Conservation (phyloP, 2,797 vertebrate species). For the Rhincodon typus region DNA sequence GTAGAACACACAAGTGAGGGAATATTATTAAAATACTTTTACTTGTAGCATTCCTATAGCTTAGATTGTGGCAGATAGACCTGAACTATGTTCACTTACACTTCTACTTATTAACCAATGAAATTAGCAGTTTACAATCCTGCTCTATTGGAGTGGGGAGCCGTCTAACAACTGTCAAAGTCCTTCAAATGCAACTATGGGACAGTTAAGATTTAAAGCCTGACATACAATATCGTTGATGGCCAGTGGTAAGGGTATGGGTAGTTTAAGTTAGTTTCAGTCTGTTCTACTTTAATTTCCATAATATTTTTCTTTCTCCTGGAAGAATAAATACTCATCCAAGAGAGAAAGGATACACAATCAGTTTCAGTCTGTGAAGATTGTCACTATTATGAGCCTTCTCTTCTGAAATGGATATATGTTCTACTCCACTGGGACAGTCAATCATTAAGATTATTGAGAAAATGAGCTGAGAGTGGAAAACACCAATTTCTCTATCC, state of each 20-base stretch:
- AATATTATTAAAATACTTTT: background rate
- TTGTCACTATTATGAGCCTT: background rate
- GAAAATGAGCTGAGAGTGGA: background rate
- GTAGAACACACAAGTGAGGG: background rate
- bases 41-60: background rate
- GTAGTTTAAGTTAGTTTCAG: background rate
- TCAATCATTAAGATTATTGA: background rate
- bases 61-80: background rate
- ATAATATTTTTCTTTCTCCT: background rate
- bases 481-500: background rate
- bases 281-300: background rate
- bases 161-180: background rate
- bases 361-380: background rate
- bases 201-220: background rate
- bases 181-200: background rate
- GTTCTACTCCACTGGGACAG: background rate
- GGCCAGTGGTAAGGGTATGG: background rate
- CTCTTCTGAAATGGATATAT: background rate
- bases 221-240: background rate
- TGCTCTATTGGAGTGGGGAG: background rate
- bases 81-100: background rate
- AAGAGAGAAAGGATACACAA: background rate
- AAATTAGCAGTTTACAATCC: background rate
- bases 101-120: background rate
- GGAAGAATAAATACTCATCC: background rate